Evolutionary conservation across 2,797 vertebrate genomes (phyloP), one percentile per base, ranked within the genome.

Genomic region (Sebastes matsubarae): DNA sequence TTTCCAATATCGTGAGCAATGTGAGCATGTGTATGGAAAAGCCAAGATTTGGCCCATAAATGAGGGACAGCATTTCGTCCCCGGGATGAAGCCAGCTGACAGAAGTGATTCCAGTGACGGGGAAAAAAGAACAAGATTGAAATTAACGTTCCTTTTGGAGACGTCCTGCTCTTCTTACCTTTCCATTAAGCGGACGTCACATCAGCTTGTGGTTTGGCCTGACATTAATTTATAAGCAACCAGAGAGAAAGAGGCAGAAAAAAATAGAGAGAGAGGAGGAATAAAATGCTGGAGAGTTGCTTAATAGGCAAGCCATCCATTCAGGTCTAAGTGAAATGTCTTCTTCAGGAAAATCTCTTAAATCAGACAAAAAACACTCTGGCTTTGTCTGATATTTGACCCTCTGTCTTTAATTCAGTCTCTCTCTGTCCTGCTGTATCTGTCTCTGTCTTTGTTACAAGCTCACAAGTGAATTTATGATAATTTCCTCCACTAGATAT

Each of bases 321-420:
- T 69, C 22, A 38, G 30, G 25, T 75, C 54, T 46, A 20, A 86
- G 42, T 64, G n/a, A 71, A 75, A 75, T 3, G 4, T 63, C 14
- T 46, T 46, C 42, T 18, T 46, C 16, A 46, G 42, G 42, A 46
- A 46, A 46, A 46, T 46, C 42, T 46, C 42, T 46, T 8, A 46
- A 18, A 0, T 46, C 42, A 46, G 16, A 46, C 42, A 63, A 52
- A 57, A 72, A 73, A 69, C 32, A 38, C 20, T 29, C 79, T 36
- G 29, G 22, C 60, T 70, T 71, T 65, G 54, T 61, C 20, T 80
- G 12, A 32, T 25, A 42, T 77, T 72, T 54, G 65, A 76, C 70
- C 25, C 0, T 34, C 1, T 2, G 5, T 72, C 36, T 11, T 52
- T 52, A 52, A 52, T 52, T 10, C 50, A 20, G 50, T 52, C 4